A percentile compares a stretch with the other conserved stretches of the same genome.
phyloP scores from a whole-genome alignment of 1,140 invertebrate species.

The Physella acuta region DNA sequence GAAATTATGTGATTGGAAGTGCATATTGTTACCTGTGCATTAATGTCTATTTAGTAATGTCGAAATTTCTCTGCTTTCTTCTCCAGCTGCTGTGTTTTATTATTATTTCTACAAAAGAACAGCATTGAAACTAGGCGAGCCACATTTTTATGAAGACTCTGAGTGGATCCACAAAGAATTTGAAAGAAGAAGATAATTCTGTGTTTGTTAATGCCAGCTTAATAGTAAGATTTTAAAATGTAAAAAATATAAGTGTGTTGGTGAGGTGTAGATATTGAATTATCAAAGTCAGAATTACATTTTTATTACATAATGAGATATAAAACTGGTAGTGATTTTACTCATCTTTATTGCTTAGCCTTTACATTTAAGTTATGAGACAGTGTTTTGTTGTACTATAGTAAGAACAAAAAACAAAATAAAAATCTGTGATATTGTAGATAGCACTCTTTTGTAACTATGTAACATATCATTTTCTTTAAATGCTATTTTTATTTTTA shows the following conservation, averaged over 20 bases:
- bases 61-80: slow-evolving; percentile 25
- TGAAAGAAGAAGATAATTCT: slow-evolving; percentile 52
- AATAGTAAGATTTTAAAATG: background rate
- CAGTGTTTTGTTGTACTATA: background rate
- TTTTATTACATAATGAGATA: background rate
- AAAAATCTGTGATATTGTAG: no score
- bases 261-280: background rate
- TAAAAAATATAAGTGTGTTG: background rate
- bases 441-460: no score
- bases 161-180: slow-evolving; percentile 63
- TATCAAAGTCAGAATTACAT: background rate
- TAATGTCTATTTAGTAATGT: no score
- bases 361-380: background rate
- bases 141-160: slow-evolving; percentile 62
- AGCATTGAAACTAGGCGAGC: slow-evolving; percentile 61
- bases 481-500: no score
- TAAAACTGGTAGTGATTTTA: background rate
- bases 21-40: background rate
- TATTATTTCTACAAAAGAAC: slow-evolving; percentile 65
- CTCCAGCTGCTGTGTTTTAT: slow-evolving; percentile 61
- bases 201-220: background rate
- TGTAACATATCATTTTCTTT: no score
- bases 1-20: background rate
- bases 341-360: background rate
- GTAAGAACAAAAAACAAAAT: no score